These are phyloP conservation scores for Arrhamphus sclerolepis DNA, from an alignment of 2,797 vertebrate species.

Conservation along the genomic window DNA sequence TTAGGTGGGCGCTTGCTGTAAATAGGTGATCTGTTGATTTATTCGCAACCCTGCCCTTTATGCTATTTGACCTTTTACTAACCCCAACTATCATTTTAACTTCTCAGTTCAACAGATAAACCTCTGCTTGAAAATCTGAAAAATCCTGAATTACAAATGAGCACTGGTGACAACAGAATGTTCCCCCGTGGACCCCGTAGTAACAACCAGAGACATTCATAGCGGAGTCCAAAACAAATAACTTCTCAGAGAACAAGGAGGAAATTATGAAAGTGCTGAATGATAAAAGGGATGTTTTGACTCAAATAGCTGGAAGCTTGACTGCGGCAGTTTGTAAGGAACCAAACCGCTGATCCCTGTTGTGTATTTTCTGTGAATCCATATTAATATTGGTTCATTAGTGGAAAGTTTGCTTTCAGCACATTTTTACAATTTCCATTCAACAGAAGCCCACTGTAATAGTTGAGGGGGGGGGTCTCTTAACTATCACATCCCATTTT, in stretches of 20 bases:
- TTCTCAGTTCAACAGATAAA: neutral
- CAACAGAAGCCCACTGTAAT: neutral
- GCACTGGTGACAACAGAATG: no score
- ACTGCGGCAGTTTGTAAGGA: neutral
- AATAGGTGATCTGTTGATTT: no score
- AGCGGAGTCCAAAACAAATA: neutral
- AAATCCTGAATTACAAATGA: slow-evolving; percentile 23
- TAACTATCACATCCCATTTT: slow-evolving; percentile 31
- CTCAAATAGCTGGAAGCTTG: rapidly evolving
- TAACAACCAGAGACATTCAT: no score
- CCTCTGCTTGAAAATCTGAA: slow-evolving; percentile 6
- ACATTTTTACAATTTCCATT: neutral
- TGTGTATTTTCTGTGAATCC: neutral
- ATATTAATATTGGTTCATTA: neutral
- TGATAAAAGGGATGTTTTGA: slow-evolving; percentile 1
- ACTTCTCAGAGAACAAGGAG: neutral
- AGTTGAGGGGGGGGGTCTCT: neutral
- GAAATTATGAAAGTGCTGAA: slow-evolving; percentile 3
- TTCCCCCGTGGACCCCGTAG: no score
- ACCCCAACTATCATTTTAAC: neutral
- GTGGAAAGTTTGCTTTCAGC: neutral
- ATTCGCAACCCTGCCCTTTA: no score
- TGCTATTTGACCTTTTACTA: no score
- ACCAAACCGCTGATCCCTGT: neutral
- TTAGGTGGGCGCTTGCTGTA: no score